Conservation (phyloP, 2,888 invertebrate species). For the Isotomurus palustris region DNA sequence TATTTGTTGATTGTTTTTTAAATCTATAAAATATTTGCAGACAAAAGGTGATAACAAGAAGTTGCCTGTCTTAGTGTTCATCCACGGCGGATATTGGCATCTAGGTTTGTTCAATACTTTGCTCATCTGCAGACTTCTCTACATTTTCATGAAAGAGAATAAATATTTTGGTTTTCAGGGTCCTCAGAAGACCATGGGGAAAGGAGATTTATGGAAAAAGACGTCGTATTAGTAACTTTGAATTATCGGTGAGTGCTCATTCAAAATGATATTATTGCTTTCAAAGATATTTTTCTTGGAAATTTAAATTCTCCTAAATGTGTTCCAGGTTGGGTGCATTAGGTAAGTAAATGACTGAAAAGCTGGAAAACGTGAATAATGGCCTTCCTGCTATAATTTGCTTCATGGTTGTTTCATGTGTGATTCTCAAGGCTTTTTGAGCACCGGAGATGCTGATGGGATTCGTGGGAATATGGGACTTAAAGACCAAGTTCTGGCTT, state of each 20-base stretch:
- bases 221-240: slow-evolving; percentile 26
- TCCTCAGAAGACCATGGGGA: slow-evolving; percentile 22
- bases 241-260: slow-evolving; percentile 10
- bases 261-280: background rate
- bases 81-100: slow-evolving; percentile 29
- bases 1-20: too few species aligned
- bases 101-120: slow-evolving; percentile 13
- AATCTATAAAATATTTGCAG: background rate
- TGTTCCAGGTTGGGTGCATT: slow-evolving; percentile 24
- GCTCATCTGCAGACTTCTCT: background rate
- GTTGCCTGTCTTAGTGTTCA: slow-evolving; percentile 21
- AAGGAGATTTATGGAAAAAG: slow-evolving; percentile 28
- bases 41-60: background rate
- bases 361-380: too few species aligned
- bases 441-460: slow-evolving; percentile 22
- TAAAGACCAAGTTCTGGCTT: slow-evolving; percentile 18
- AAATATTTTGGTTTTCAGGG: slow-evolving; percentile 8
- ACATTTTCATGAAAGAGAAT: background rate
- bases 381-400: too few species aligned
- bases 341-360: slow-evolving; percentile 6
- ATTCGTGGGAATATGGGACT: slow-evolving; percentile 29
- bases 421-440: slow-evolving; percentile 25
- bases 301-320: slow-evolving; percentile 15
- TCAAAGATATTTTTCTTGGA: slow-evolving; percentile 24
- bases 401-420: background rate